Evolutionary conservation across 2,113 vertebrate species (phyloP).

Genomic region (Anser cygnoides): DNA sequence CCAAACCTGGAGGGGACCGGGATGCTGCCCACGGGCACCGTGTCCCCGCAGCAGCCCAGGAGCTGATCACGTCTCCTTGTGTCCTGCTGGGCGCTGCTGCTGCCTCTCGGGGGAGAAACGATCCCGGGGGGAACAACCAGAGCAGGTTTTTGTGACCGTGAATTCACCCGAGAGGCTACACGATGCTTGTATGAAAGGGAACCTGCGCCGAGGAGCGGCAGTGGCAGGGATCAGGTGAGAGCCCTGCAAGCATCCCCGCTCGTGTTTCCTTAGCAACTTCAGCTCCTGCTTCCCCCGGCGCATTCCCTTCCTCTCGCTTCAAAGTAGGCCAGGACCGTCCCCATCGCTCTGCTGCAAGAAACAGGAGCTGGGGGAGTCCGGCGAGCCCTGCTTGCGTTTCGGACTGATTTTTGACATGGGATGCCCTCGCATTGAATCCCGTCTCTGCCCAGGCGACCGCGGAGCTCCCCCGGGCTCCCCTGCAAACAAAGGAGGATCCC

Average conservation of each 20-base stretch:
- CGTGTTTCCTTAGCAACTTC: slow-evolving; percentile 67
- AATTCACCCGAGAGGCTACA: background rate
- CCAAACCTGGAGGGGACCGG: accelerated
- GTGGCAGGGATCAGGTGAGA: slow-evolving; percentile 48
- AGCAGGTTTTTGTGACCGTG: background rate
- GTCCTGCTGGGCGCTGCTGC: background rate
- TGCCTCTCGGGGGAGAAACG: background rate
- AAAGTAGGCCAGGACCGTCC: slow-evolving; percentile 22
- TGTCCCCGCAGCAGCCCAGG: background rate
- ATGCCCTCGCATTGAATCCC: background rate
- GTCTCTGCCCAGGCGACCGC: accelerated
- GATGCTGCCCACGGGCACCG: accelerated
- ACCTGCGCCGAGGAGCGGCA: accelerated
- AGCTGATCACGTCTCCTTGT: accelerated
- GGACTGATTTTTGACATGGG: background rate
- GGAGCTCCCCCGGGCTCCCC: background rate
- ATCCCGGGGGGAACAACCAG: background rate
- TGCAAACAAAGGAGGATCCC: background rate
- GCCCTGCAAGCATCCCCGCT: slow-evolving; percentile 7
- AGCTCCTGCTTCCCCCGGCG: slow-evolving; percentile 34
- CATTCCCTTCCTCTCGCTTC: background rate
- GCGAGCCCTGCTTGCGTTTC: background rate
- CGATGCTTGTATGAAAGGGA: background rate
- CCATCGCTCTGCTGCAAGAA: background rate
- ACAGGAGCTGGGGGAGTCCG: background rate